These are phyloP conservation scores for Musca domestica DNA, from an alignment of 1,140 invertebrate species.

Conservation along the genomic window DNA sequence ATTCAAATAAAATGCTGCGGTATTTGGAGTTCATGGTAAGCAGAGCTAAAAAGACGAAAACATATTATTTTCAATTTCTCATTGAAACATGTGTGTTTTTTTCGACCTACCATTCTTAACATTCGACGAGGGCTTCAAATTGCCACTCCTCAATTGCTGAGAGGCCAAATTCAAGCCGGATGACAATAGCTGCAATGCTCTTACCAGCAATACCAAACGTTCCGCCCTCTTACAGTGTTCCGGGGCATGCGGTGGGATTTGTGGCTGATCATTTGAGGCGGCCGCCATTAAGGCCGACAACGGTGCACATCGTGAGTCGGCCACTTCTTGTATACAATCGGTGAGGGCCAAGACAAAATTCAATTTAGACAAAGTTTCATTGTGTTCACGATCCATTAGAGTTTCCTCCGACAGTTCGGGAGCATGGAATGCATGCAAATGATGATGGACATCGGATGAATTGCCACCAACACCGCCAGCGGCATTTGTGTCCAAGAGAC, in stretches of 20 bases:
- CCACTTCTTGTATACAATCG: conserved; percentile 86
- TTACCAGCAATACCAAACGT: conserved; percentile 86
- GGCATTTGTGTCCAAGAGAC: conserved; percentile 57
- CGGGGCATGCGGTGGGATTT: conserved; percentile 55
- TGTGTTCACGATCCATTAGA: conserved; percentile 89
- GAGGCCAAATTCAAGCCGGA: conserved; percentile 89
- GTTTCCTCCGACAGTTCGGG: conserved; percentile 95
- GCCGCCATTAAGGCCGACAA: conserved; percentile 59
- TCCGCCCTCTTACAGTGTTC: conserved; percentile 70
- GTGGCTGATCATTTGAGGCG: conserved; percentile 34
- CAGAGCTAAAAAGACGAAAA: conserved; percentile 65
- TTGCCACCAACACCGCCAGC: conserved; percentile 36
- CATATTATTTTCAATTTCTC: not conserved
- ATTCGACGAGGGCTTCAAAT: conserved; percentile 83
- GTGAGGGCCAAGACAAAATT: conserved; percentile 90
- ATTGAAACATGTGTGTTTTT: not conserved
- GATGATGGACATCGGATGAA: conserved; percentile 53
- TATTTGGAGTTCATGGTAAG: conserved; percentile 86
- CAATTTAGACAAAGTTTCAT: conserved; percentile 89
- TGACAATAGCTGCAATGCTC: conserved; percentile 87
- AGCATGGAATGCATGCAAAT: conserved; percentile 72
- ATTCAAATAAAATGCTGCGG: conserved; percentile 80
- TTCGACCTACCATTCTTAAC: conserved; percentile 76
- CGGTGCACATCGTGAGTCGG: conserved; percentile 72
- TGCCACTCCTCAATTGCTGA: conserved; percentile 77